These are phyloP conservation scores for Peromyscus nudipes DNA, from an alignment of 2,797 vertebrate genomes.

Conservation along the genomic window DNA sequence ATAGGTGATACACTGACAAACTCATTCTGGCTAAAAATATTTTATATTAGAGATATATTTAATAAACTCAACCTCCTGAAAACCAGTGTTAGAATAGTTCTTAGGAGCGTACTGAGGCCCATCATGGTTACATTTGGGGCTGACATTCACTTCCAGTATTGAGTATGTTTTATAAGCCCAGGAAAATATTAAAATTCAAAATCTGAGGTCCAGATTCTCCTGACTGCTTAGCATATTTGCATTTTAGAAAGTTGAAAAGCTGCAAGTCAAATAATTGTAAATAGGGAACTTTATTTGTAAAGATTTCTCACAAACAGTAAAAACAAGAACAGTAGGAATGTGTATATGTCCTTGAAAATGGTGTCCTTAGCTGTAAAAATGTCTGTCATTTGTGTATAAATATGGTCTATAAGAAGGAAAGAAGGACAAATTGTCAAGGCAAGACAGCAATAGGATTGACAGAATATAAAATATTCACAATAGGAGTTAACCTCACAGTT, in stretches of 20 bases:
- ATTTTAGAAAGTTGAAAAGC: neutral
- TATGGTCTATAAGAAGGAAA: neutral
- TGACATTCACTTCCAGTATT: neutral
- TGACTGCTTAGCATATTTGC: neutral
- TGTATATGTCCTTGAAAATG: neutral
- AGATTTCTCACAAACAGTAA: neutral
- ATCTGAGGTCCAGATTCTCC: neutral
- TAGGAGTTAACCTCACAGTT: neutral
- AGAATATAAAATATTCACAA: neutral
- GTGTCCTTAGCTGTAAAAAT: neutral
- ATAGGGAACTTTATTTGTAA: neutral
- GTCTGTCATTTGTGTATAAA: neutral
- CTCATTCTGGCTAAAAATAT: neutral
- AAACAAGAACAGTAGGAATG: neutral
- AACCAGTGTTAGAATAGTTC: neutral
- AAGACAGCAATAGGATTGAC: neutral
- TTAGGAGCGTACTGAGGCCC: rapidly evolving
- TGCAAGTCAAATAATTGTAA: neutral
- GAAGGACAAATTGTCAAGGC: too few relatives aligned
- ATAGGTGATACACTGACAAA: neutral
- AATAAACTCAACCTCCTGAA: neutral
- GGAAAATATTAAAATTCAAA: neutral
- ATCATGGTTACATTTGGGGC: neutral
- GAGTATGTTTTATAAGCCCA: neutral
- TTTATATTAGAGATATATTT: neutral